Conservation (phyloP, 1,140 invertebrate species). For the Heliconius melpomene region DNA sequence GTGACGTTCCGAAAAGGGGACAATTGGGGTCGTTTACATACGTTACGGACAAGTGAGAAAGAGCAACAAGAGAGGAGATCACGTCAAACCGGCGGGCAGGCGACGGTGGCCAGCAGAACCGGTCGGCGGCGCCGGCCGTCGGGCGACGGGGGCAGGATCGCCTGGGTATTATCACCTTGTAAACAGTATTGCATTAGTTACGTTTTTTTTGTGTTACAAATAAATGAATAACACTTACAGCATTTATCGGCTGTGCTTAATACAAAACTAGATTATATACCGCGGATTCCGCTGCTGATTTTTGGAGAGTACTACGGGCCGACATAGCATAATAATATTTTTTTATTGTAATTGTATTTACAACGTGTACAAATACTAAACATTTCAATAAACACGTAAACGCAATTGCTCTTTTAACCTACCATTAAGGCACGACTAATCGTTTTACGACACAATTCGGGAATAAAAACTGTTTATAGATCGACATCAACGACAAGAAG, state of each 20-base stretch:
- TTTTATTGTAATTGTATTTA: not conserved
- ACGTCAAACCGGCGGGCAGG: slow-evolving; percentile 75
- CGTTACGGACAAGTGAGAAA: slow-evolving; percentile 64
- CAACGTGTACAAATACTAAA: not conserved
- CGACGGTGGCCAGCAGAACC: slow-evolving; percentile 74
- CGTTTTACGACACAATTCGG: slow-evolving; percentile 59
- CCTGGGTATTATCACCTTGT: slow-evolving; percentile 73
- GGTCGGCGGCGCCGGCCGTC: slow-evolving; percentile 73
- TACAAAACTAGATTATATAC: slow-evolving; percentile 23
- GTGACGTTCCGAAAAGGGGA: slow-evolving; percentile 35
- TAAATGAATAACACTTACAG: slow-evolving; percentile 34
- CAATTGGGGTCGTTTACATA: slow-evolving; percentile 74
- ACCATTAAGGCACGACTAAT: slow-evolving; percentile 26
- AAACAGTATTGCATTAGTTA: slow-evolving; percentile 76
- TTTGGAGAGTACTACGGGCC: not conserved
- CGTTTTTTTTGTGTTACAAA: slow-evolving; percentile 50
- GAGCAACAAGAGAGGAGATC: slow-evolving; percentile 72
- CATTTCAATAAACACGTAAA: not conserved
- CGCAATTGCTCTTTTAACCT: not conserved
- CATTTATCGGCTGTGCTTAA: slow-evolving; percentile 29
- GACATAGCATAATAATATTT: not conserved
- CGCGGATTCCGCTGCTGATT: slow-evolving; percentile 9
- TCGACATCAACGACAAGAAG: slow-evolving; percentile 64
- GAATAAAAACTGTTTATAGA: slow-evolving; percentile 69
- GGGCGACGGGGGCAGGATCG: slow-evolving; percentile 61